Conservation (phyloP, 2,113 vertebrate species). For the Siniperca knerii region DNA sequence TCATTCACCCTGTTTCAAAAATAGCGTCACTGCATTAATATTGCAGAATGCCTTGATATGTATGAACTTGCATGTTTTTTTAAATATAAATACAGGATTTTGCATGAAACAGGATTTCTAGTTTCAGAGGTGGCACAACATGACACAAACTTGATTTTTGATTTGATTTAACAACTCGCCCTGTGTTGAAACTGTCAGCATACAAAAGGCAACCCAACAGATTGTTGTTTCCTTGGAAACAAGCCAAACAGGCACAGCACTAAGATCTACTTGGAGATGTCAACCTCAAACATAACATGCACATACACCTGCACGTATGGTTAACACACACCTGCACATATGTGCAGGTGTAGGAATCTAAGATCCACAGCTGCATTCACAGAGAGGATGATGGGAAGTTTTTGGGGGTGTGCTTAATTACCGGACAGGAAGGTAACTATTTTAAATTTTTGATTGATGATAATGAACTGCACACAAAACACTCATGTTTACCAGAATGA, state of each 20-base stretch:
- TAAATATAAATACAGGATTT: not conserved
- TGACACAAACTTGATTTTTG: not conserved
- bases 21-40: constrained; percentile 37
- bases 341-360: constrained; percentile 5
- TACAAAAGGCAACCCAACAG: constrained; percentile 1
- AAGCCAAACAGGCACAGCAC: not conserved
- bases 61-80: not conserved
- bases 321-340: not conserved
- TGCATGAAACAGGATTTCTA: constrained; percentile 2
- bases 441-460: not conserved
- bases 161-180: not conserved
- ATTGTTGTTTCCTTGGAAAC: constrained; percentile 17
- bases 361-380: constrained; percentile 5
- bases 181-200: not conserved
- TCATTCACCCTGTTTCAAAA: constrained; percentile 48
- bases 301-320: not conserved
- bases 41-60: constrained; percentile 24
- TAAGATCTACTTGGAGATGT: constrained; percentile 5
- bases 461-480: not conserved
- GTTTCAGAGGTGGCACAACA: not conserved
- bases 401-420: not conserved
- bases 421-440: not conserved
- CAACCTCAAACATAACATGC: not conserved
- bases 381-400: not conserved
- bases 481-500: not conserved